Conservation (phyloP, 1,140 invertebrate species). For the Thalassaphorura encarpata region DNA sequence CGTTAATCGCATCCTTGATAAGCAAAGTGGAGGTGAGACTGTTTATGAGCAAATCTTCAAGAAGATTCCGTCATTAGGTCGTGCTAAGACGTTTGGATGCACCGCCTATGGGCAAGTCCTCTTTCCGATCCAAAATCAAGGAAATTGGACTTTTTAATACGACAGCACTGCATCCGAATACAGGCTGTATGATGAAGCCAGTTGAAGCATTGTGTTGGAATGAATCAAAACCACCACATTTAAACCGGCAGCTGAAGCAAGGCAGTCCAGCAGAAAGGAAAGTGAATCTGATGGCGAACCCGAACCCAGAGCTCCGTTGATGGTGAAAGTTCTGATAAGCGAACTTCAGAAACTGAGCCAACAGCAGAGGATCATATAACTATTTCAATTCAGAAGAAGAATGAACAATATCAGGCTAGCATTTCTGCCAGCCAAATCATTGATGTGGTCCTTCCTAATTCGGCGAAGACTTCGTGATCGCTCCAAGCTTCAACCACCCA, state of each 20-base stretch:
- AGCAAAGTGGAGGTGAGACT: constrained; percentile 1
- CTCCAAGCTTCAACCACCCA: background rate
- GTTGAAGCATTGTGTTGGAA: background rate
- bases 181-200: background rate
- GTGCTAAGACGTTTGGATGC: constrained; percentile 35
- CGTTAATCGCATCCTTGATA: constrained; percentile 33
- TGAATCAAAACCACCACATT: background rate
- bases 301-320: too few relatives aligned
- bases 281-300: background rate
- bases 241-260: background rate
- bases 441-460: background rate
- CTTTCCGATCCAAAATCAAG: constrained; percentile 31
- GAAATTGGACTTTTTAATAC: constrained; percentile 33
- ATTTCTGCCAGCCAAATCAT: background rate
- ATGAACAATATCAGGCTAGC: background rate
- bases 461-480: background rate
- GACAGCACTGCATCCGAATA: background rate
- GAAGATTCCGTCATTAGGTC: constrained; percentile 30
- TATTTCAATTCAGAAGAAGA: background rate
- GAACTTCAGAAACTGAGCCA: too few relatives aligned
- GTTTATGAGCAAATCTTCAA: constrained; percentile 33
- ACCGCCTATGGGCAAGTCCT: constrained; percentile 24
- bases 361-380: background rate
- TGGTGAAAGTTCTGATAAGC: too few relatives aligned
- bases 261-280: background rate